These are phyloP conservation scores for Donacobius atricapilla DNA, from an alignment of 2,113 vertebrate species.

Conservation along the genomic window DNA sequence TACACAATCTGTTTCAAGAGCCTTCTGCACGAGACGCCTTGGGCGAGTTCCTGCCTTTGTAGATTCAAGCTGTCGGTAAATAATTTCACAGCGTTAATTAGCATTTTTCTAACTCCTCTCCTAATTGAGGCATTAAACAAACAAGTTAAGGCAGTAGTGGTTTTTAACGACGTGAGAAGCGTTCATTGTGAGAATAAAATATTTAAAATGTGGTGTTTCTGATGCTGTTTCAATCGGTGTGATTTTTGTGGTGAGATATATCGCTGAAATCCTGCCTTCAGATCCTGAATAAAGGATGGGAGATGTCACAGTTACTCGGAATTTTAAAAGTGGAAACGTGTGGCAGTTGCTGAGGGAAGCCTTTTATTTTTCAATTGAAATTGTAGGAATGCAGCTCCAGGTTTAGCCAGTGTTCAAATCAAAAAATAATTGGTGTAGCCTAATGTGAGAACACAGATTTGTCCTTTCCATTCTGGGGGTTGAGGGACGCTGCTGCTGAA, in stretches of 20 bases:
- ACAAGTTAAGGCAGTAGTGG: slow-evolving; percentile 39
- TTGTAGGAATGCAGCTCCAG: background rate
- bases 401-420: background rate
- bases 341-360: background rate
- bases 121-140: slow-evolving; percentile 68
- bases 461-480: background rate
- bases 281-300: background rate
- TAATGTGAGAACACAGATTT: background rate
- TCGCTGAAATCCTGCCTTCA: background rate
- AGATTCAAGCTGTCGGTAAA: slow-evolving; percentile 65
- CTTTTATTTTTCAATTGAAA: background rate
- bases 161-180: slow-evolving; percentile 19
- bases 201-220: slow-evolving; percentile 4
- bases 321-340: background rate
- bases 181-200: background rate
- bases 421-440: background rate
- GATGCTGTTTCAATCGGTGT: background rate
- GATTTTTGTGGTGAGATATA: background rate
- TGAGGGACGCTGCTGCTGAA: background rate
- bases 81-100: slow-evolving; percentile 70
- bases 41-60: slow-evolving; percentile 63
- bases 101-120: slow-evolving; percentile 59
- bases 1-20: slow-evolving; percentile 58
- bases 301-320: background rate
- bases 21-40: slow-evolving; percentile 60